A percentile compares a stretch with the other conserved stretches of the same genome.
Evolutionary conservation across 2,888 invertebrate species (phyloP).

Genomic region (Caenorhabditis afra): DNA sequence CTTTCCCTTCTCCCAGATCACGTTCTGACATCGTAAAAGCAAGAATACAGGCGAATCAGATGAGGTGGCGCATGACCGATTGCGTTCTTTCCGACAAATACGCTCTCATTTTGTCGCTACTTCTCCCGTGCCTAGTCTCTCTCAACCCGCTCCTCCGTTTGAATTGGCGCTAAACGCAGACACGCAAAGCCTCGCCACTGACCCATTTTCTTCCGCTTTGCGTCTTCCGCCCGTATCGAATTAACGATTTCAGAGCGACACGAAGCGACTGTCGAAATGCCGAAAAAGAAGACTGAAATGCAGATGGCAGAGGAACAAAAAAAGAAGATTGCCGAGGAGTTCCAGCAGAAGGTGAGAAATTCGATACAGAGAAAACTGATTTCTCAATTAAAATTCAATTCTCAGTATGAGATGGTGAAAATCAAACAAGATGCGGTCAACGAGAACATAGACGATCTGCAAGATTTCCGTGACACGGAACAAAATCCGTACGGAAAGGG

Average conservation of each 20-base stretch:
- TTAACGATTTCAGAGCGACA: neutral
- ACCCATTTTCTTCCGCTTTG: constrained; percentile 19
- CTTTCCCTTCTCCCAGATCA: too few relatives aligned
- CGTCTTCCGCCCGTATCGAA: constrained; percentile 23
- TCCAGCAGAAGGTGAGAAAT: constrained; percentile 34
- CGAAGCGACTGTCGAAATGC: constrained; percentile 27
- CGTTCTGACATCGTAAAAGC: too few relatives aligned
- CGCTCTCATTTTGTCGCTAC: too few relatives aligned
- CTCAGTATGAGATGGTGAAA: constrained; percentile 36
- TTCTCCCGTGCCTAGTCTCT: too few relatives aligned
- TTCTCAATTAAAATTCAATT: neutral
- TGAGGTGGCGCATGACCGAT: too few relatives aligned
- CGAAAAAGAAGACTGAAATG: constrained; percentile 23
- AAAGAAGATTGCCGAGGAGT: constrained; percentile 30
- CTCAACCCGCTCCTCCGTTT: neutral
- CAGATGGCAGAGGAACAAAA: constrained; percentile 32
- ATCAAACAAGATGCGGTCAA: constrained; percentile 66
- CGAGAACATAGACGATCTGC: constrained; percentile 63
- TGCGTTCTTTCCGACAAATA: too few relatives aligned
- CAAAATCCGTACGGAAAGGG: constrained; percentile 40
- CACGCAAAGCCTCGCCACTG: constrained; percentile 4
- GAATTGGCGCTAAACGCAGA: neutral
- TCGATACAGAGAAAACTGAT: neutral
- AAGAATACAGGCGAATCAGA: too few relatives aligned
- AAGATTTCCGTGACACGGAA: constrained; percentile 52